Percentiles rank a stretch among this genome's conserved stretches.
These are phyloP conservation scores for Pelecanus crispus DNA, from an alignment of 2,113 vertebrate genomes.

Conservation along the genomic window DNA sequence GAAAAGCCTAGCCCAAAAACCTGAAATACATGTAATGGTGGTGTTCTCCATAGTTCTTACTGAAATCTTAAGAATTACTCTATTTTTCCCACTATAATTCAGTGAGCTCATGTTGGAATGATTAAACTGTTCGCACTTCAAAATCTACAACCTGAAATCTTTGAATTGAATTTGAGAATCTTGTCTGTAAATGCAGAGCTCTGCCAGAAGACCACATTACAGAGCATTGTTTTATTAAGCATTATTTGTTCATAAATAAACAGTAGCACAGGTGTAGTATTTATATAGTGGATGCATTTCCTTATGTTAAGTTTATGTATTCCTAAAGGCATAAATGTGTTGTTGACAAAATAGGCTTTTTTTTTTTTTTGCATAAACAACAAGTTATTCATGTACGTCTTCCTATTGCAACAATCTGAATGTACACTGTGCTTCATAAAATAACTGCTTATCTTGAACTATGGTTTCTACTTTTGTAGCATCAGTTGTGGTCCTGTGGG, in stretches of 20 bases:
- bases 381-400: constrained; percentile 51
- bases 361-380: constrained; percentile 68
- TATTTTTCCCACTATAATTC: not conserved
- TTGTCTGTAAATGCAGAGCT: not conserved
- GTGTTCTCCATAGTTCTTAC: not conserved
- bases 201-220: not conserved
- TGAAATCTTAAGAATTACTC: not conserved
- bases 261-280: constrained; percentile 66
- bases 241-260: constrained; percentile 61
- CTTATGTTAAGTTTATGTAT: constrained; percentile 66
- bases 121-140: not conserved
- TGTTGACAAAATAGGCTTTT: constrained; percentile 61
- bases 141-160: not conserved
- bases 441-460: not conserved
- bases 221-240: constrained; percentile 33
- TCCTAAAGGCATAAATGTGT: constrained; percentile 68
- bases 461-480: not conserved
- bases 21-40: not conserved
- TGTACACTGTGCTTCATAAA: not conserved
- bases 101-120: not conserved
- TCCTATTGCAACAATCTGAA: not conserved
- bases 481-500: not conserved
- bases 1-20: not conserved
- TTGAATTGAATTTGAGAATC: not conserved
- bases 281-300: constrained; percentile 59